Evolutionary conservation across 2,888 invertebrate genomes (phyloP), one percentile per base, ranked within the genome.

Genomic region (Sphecodes monilicornis): DNA sequence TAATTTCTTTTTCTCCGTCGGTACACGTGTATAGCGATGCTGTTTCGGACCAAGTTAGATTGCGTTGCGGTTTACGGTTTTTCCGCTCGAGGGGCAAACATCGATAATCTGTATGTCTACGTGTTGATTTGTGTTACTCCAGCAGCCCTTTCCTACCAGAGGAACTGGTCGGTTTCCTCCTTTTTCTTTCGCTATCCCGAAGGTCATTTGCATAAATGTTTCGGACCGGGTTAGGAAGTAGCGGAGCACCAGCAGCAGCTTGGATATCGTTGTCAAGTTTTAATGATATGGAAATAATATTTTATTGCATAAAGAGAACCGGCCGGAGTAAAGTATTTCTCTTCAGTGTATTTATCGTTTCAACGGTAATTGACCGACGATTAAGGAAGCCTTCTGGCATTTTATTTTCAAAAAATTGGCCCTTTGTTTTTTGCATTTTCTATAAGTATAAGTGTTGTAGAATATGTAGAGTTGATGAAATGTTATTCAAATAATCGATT

Each of bases 11-110:
- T 84, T 82, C 76, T 78, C n/a, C 43, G 2, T 32, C 26, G 22
- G 26, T 78, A 66, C 64, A 36, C 64, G 39, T 39, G 75, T 39
- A 60, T 57, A 74, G 54, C 36, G 43, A 29, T 32, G 3, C 26
- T 80, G 76, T 75, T 76, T 83, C 83, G 76, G 72, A 84, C 81
- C 54, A 90, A 90, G 91, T 90, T 90, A 90, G 85, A 90, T 90
- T 90, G 85, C 89, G 54, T 84, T 86, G 86, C 81, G 88, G 89
- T 90, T 87, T 87, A 80, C 80, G 85, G 90, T 79, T 87, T 88
- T 90, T 88, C 81, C 76, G 73, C 71, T 68, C 71, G 77, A 29
- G 54, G 68, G 71, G 73, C 79, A 68, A 71, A 57, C 80, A 88
- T 84, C 89, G 89, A 85, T 86, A 86, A 86, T 83, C 76, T 80